Conservation (phyloP, 2,113 vertebrate genomes). For the Athene noctua region DNA sequence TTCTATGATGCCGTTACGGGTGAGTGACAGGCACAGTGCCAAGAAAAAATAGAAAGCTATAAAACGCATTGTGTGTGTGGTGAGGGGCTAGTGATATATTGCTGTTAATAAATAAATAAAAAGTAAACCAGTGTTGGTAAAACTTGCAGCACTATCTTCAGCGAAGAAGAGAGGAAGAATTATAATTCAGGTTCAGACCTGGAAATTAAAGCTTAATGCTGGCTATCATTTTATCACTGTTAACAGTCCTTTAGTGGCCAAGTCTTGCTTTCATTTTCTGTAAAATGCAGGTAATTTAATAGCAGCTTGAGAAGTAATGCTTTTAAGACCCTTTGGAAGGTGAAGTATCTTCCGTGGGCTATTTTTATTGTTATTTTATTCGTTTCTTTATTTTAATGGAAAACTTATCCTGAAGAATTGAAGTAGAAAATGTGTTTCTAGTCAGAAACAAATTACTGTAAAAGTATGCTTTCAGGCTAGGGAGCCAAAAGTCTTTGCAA, state of each 20-base stretch:
- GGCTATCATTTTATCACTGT: not conserved
- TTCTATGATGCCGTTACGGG: conserved; percentile 97
- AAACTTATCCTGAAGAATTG: not conserved
- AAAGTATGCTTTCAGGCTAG: not conserved
- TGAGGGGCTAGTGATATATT: not conserved
- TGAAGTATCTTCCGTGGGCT: not conserved
- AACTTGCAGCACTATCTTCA: not conserved
- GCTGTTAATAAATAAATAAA: not conserved
- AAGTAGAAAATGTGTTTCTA: not conserved
- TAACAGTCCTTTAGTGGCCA: not conserved
- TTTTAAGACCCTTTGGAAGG: not conserved
- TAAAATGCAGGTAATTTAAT: not conserved
- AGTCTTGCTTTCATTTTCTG: not conserved
- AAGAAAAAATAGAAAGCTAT: not conserved
- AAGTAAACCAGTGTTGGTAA: not conserved
- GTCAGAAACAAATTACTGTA: not conserved
- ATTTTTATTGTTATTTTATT: not conserved
- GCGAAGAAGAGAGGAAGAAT: not conserved
- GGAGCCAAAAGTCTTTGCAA: not conserved
- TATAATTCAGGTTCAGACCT: not conserved
- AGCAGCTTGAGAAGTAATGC: not conserved
- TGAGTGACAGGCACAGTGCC: conserved; percentile 46
- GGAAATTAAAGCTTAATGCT: not conserved
- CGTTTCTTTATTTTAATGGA: not conserved
- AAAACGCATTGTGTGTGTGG: not conserved